Conservation (phyloP, 2,113 vertebrate species). For the Leuciscus idus region DNA sequence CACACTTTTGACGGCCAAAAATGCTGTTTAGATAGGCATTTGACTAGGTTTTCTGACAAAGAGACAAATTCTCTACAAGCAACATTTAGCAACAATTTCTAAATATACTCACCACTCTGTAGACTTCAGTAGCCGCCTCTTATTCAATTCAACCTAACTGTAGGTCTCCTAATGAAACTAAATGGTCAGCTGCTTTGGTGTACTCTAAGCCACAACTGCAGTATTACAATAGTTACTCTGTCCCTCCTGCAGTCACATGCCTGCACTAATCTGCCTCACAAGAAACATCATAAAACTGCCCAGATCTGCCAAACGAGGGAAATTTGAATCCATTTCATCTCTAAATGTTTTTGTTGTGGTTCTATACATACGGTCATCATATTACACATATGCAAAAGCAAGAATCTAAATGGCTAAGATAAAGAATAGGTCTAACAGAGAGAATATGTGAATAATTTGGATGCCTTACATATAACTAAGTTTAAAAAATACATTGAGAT, state of each 20-base stretch:
- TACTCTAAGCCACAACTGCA: conserved; percentile 42
- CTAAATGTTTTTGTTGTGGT: background rate
- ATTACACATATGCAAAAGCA: background rate
- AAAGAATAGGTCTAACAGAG: background rate
- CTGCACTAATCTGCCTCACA: conserved; percentile 55
- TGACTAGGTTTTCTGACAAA: background rate
- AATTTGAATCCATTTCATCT: conserved; percentile 61
- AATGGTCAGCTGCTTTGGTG: conserved; percentile 48
- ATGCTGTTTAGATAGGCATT: background rate
- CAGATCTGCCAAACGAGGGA: conserved; percentile 59
- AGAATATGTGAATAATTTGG: background rate
- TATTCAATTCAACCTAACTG: conserved; percentile 24
- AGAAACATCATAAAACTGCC: conserved; percentile 26
- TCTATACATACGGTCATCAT: background rate
- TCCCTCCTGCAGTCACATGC: conserved; percentile 70
- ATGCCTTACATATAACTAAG: background rate
- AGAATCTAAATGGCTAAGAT: background rate
- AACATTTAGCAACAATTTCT: background rate
- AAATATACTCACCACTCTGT: conserved; percentile 21
- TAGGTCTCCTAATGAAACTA: background rate
- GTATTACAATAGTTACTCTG: conserved; percentile 45
- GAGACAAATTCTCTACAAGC: background rate
- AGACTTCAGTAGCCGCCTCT: background rate
- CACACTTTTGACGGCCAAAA: background rate
- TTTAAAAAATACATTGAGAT: background rate